Evolutionary conservation across 2,888 invertebrate genomes (phyloP), one percentile per base, ranked within the genome.

Genomic region (Boloria euphrosyne): DNA sequence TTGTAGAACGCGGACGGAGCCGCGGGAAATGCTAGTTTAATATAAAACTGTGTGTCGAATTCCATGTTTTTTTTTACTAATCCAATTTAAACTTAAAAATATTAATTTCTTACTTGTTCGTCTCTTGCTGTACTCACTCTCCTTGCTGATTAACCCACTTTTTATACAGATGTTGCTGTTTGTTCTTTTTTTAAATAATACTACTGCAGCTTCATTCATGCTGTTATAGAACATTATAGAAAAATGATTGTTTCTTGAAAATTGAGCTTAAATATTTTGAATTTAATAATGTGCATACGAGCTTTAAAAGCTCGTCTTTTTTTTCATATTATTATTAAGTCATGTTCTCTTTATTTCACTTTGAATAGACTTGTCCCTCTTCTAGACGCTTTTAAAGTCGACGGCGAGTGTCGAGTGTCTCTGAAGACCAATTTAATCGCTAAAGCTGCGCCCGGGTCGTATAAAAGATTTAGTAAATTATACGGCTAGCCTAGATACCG

Each of bases 381-480:
- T 57, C 57, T 62, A 49, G 53, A 13, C 27, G 27, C 62, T 63
- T 54, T 67, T n/a, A 53, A 22, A 50, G 62, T 55, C 43, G 59
- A 54, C 59, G 43, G 49, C 65, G 53, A 59, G 62, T 59, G 62
- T 62, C 43, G 63, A 64, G 57, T 68, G 63, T 69, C 66, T 68
- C 57, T 60, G 52, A 58, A 64, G 65, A 64, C 63, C 60, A 69
- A 72, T 69, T 63, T 64, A 59, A 71, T 69, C 60, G 54, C 43
- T 62, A 27, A 52, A 62, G 60, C 53, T 57, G 51, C 16, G 59
- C 31, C 51, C 47, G 59, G 58, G 66, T 60, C 38, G 38, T 62
- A 59, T 55, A 62, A 66, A 66, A 66, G 58, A 62, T 66, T 55
- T 66, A 62, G 53, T 62, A 66, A 63, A 59, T 65, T 62, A 62